These are phyloP conservation scores for Oscheius onirici DNA, from an alignment of 2,888 invertebrate species.

Conservation along the genomic window DNA sequence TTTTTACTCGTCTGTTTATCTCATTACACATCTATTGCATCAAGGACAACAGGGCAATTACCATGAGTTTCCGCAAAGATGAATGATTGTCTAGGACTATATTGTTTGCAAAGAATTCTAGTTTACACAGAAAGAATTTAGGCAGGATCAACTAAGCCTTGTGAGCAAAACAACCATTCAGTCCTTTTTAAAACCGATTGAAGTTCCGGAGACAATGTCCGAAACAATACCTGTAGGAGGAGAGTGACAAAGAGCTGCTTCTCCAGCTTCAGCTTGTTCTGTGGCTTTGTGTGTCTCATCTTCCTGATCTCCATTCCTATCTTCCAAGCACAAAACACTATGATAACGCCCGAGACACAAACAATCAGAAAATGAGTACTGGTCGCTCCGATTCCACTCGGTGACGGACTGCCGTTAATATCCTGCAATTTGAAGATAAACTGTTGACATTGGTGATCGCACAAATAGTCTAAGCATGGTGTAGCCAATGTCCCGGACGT, in stretches of 20 bases:
- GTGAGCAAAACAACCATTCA: too few species aligned
- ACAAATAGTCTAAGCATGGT: constrained; percentile 19
- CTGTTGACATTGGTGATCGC: not conserved
- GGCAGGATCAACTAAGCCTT: not conserved
- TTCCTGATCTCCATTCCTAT: not conserved
- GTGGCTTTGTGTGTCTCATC: not conserved
- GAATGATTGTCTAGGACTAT: too few species aligned
- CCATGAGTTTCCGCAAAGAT: too few species aligned
- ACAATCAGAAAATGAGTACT: constrained; percentile 1
- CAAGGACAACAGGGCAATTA: too few species aligned
- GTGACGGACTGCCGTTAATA: constrained; percentile 3
- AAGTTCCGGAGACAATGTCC: too few species aligned
- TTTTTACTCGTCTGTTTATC: too few species aligned
- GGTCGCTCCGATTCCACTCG: constrained; percentile 8
- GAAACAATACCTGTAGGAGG: constrained; percentile 1
- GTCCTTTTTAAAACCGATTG: too few species aligned
- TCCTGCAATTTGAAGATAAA: not conserved
- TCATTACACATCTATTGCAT: too few species aligned
- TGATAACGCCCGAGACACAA: not conserved
- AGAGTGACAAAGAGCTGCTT: constrained; percentile 14
- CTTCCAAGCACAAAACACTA: constrained; percentile 7
- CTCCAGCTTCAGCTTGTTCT: constrained; percentile 1
- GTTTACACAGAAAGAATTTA: not conserved
- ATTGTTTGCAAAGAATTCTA: too few species aligned
- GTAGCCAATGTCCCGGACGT: constrained; percentile 19